Percentiles rank a stretch among this genome's conserved stretches.
phyloP scores from a whole-genome alignment of 2,888 invertebrate genomes.

The Metopia argyrocephala region DNA sequence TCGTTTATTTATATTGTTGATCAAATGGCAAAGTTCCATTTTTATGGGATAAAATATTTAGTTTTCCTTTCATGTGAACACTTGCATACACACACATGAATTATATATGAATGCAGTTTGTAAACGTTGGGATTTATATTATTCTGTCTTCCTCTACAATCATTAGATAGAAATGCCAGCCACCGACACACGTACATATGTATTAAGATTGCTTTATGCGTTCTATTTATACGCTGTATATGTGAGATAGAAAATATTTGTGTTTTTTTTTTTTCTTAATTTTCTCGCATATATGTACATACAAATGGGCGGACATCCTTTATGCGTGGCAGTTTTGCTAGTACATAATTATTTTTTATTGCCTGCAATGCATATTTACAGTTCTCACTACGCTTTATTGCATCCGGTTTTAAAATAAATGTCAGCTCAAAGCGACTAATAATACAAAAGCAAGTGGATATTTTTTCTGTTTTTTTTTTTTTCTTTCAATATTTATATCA shows the following conservation, averaged over 20 bases:
- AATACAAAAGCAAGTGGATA: background rate
- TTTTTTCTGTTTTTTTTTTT: background rate
- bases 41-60: background rate
- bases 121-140: constrained; percentile 4
- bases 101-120: background rate
- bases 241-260: background rate
- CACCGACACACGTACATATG: background rate
- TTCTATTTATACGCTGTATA: background rate
- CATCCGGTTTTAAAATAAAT: constrained; percentile 57
- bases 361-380: constrained; percentile 61
- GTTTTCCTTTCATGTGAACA: background rate
- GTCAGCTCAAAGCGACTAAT: constrained; percentile 35
- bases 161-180: constrained; percentile 34
- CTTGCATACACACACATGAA: background rate
- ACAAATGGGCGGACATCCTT: constrained; percentile 64
- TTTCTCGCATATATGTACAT: constrained; percentile 11
- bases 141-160: constrained; percentile 7
- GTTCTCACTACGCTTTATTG: constrained; percentile 61
- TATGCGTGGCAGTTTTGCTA: constrained; percentile 63
- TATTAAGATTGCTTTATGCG: constrained; percentile 31
- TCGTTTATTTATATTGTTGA: background rate
- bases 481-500: too few species aligned
- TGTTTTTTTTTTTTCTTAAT: constrained; percentile 1
- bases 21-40: background rate
- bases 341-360: constrained; percentile 65